These are phyloP conservation scores for Paraescarpia echinospica DNA, from an alignment of 1,140 invertebrate species.

Conservation along the genomic window DNA sequence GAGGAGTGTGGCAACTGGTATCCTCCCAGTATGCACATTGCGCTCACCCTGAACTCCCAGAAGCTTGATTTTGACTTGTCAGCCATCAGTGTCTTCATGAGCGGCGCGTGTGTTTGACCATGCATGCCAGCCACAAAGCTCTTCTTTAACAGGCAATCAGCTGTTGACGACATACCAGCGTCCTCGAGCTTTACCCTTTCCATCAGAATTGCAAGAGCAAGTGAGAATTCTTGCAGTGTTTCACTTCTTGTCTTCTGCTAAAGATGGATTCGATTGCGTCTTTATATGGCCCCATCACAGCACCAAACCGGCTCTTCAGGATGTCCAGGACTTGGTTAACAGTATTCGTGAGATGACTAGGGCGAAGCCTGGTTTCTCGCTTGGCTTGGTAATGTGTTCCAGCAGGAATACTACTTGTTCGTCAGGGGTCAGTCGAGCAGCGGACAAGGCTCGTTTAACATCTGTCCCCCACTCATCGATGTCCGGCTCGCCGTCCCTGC, in stretches of 20 bases:
- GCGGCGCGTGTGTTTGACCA: neutral
- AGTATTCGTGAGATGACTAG: neutral
- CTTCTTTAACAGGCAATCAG: neutral
- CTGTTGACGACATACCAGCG: neutral
- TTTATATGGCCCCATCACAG: neutral
- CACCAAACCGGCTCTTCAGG: neutral
- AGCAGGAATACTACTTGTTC: neutral
- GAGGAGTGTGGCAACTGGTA: neutral
- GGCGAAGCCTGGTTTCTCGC: neutral
- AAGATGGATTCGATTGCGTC: neutral
- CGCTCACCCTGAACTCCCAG: neutral
- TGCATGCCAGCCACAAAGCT: neutral
- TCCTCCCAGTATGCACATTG: neutral
- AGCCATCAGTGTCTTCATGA: neutral
- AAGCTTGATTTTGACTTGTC: neutral
- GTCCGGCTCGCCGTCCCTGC: neutral
- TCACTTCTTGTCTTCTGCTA: neutral
- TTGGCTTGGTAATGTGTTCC: neutral
- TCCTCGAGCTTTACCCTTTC: neutral
- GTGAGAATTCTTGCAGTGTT: neutral
- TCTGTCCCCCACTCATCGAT: neutral
- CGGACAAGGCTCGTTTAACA: neutral
- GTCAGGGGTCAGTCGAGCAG: neutral
- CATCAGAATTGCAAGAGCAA: neutral
- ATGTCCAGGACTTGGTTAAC: neutral